Base-by-base conservation (phyloP, 2,113 vertebrate genomes). In the Pomatorhinus ruficollis region DNA sequence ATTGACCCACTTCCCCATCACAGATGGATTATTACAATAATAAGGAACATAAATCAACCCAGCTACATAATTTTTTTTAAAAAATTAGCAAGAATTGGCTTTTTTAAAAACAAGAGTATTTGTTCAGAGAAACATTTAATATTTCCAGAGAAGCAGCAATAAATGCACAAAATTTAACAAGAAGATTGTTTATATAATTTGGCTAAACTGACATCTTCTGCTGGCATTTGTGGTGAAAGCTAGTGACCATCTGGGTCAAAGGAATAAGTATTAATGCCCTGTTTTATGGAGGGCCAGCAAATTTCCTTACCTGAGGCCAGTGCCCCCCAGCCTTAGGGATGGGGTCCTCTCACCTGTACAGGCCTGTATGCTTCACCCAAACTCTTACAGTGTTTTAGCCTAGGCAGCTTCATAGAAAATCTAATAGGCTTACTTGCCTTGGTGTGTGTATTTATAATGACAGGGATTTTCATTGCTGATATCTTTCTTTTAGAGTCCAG, bases 11-110 rank as follows among this genome's bases (percentile, higher is more conserved):
- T 45, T n/a, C 61, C 68, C 39, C 23, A 13, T 66, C 97, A 85
- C 50, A 96, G 50, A 97, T 92, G 61, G 59, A 82, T 95, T 97
- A 95, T 90, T 95, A 90, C 21, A 80, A 64, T 92, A 87, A 89
- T 81, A 97, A 87, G 56, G 57, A 94, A 61, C 77, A 96, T 91
- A 90, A 82, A 92, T 95, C 74, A 97, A 86, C 27, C 28, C 70
- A 96, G 57, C 47, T 70, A 61, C 4, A 15, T 54, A 79, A 68
- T 70, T 49, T 22, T n/a, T 52, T 20, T 21, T 66, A 89, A 10
- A 75, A 90, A 75, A 90, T 49, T 18, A 60, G 50, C 7, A 15
- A 87, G 31, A 95, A 93, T 30, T 83, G 50, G 8, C 16, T 66
- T 57, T 77, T 95, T 91, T 2, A 89, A 21, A 66, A 86, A 85